Evolutionary conservation across 2,113 vertebrate genomes (phyloP).

Genomic region (Poecile atricapillus): DNA sequence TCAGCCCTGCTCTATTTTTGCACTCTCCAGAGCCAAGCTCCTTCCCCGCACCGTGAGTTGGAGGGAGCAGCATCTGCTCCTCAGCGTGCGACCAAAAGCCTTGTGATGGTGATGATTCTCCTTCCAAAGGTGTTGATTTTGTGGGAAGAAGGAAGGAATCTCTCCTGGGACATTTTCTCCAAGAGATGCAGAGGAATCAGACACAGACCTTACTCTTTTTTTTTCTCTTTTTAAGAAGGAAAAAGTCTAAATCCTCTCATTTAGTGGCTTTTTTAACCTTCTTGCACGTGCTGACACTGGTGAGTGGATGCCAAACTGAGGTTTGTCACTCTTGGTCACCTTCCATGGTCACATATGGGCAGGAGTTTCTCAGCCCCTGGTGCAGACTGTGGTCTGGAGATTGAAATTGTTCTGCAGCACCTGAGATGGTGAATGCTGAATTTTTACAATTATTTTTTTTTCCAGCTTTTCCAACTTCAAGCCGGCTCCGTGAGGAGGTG

Average conservation of each 20-base stretch:
- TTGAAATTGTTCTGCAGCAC: neutral
- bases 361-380: neutral
- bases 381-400: neutral
- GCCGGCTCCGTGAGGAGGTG: accelerated
- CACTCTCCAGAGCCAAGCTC: neutral
- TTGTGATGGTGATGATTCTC: neutral
- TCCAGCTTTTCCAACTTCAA: neutral
- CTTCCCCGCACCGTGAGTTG: neutral
- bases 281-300: neutral
- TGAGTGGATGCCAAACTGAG: neutral
- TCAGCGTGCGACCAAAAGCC: neutral
- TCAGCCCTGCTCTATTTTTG: neutral
- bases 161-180: neutral
- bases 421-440: neutral
- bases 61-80: slow-evolving; percentile 20
- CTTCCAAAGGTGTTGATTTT: neutral
- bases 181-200: neutral
- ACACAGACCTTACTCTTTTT: neutral
- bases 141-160: neutral
- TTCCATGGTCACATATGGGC: neutral
- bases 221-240: neutral
- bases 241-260: accelerated
- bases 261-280: neutral
- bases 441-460: accelerated
- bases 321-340: neutral